Conservation (phyloP, 2,797 vertebrate species). For the Poliocrania exsul region DNA sequence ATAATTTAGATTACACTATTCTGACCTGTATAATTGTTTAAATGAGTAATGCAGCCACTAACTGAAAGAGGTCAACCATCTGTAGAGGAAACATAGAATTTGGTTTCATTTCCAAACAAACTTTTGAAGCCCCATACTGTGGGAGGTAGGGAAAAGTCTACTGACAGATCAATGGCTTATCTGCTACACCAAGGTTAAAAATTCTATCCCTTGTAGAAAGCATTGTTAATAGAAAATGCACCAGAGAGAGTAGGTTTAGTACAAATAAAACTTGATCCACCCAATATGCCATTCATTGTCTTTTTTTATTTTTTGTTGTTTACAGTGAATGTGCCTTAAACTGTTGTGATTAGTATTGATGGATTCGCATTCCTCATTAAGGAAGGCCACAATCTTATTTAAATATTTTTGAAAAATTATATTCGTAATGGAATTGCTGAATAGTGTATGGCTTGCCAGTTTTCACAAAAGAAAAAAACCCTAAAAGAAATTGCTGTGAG, state of each 20-base stretch:
- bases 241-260: conserved; percentile 56
- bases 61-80: conserved; percentile 87
- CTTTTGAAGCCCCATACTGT: conserved; percentile 80
- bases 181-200: conserved; percentile 72
- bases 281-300: conserved; percentile 56
- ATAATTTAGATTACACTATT: conserved; percentile 85
- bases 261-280: conserved; percentile 61
- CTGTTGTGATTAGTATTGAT: conserved; percentile 23
- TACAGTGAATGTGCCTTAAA: conserved; percentile 16
- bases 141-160: conserved; percentile 79
- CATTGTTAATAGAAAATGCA: conserved; percentile 69
- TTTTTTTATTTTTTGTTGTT: conserved; percentile 27
- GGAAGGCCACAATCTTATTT: conserved; percentile 6
- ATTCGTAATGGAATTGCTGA: neutral
- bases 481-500: neutral
- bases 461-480: neutral
- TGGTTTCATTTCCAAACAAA: conserved; percentile 86
- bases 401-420: conserved; percentile 39
- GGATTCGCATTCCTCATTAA: conserved; percentile 28
- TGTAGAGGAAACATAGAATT: conserved; percentile 85
- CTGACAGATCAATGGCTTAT: conserved; percentile 79
- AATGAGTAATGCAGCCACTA: conserved; percentile 83
- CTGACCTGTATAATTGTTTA: conserved; percentile 85
- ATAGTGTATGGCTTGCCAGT: neutral
- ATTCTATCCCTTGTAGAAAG: conserved; percentile 73